Evolutionary conservation across 2,797 vertebrate species (phyloP), one percentile per base, ranked within the genome.

Genomic region (Telmatherina bonti): DNA sequence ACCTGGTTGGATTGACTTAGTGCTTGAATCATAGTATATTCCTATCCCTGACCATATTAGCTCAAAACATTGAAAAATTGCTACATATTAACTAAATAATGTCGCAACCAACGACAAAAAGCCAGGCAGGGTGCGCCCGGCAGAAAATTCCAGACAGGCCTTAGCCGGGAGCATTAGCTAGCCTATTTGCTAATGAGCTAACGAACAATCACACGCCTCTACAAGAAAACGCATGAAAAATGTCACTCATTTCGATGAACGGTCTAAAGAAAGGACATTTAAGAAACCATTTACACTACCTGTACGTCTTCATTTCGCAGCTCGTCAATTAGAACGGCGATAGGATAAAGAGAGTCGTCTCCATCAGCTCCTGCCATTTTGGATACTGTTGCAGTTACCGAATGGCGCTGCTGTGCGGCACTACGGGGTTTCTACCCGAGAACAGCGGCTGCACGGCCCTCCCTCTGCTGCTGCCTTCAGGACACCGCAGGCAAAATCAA

Each of bases 361-460:
- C 95, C 95, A 78, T 95, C 95, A 63, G 95, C 95, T 93, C 95
- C 95, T 79, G 95, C 95, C 95, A 96, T 96, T 94, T 95, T 95
- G 89, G 88, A 91, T 76, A 70, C 61, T 85, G 66, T 76, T 83
- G 74, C 70, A 77, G 79, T 85, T 86, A 70, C 13, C 63, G 89
- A 92, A 93, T 92, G 88, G 93, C 88, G 90, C 81, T 90, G 78
- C 79, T 70, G 76, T 78, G 78, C 77, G 70, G 76, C 67, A 71
- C 88, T 93, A 93, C 90, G 92, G 94, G 94, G 92, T 93, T 93
- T 93, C 91, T 84, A 83, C 70, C 38, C 29, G 47, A 80, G 76
- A 67, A 7, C 67, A 41, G 67, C 81, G 73, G 47, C 58, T 70
- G 70, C 79, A 90, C 76, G 88, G 86, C 59, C 88, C 84, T 64